Conservation (phyloP, 2,888 invertebrate genomes). For the Amphiduros pacificus region DNA sequence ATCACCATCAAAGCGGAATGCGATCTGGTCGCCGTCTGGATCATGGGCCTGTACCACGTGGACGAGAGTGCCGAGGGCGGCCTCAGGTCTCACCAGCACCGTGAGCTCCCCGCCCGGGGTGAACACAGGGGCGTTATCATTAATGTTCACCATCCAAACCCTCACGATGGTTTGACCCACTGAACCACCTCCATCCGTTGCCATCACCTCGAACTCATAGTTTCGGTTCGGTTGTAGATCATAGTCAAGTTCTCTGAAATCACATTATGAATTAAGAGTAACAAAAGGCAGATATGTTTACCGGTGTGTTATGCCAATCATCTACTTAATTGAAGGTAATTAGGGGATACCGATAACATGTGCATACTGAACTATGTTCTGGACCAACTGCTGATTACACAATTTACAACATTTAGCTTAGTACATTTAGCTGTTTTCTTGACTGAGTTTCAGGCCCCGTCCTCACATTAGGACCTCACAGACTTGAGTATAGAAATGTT, state of each 20-base stretch:
- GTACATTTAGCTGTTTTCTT: too few relatives aligned
- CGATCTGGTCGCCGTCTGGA: slow-evolving; percentile 76
- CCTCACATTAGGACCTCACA: too few relatives aligned
- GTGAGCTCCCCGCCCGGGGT: slow-evolving; percentile 20
- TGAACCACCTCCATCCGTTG: slow-evolving; percentile 93
- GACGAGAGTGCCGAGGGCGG: slow-evolving; percentile 70
- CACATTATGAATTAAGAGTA: background rate
- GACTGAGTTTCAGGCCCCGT: too few relatives aligned
- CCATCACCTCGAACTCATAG: slow-evolving; percentile 82
- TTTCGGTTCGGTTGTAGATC: slow-evolving; percentile 62
- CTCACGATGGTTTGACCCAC: background rate
- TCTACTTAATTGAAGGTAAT: too few relatives aligned
- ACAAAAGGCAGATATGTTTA: too few relatives aligned
- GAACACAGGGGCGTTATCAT: slow-evolving; percentile 84
- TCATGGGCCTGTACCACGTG: slow-evolving; percentile 96
- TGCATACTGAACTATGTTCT: too few relatives aligned
- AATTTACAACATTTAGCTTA: too few relatives aligned
- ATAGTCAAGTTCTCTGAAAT: slow-evolving; percentile 47
- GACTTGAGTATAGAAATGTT: too few relatives aligned
- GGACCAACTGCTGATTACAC: too few relatives aligned
- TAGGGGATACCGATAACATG: too few relatives aligned
- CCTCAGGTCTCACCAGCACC: slow-evolving; percentile 26
- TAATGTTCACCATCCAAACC: slow-evolving; percentile 89
- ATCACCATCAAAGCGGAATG: slow-evolving; percentile 18
- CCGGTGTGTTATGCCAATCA: too few relatives aligned